A percentile compares a stretch with the other conserved stretches of the same genome.
These are phyloP conservation scores for Anthonomus grandis DNA, from an alignment of 1,140 invertebrate genomes.

Conservation along the genomic window DNA sequence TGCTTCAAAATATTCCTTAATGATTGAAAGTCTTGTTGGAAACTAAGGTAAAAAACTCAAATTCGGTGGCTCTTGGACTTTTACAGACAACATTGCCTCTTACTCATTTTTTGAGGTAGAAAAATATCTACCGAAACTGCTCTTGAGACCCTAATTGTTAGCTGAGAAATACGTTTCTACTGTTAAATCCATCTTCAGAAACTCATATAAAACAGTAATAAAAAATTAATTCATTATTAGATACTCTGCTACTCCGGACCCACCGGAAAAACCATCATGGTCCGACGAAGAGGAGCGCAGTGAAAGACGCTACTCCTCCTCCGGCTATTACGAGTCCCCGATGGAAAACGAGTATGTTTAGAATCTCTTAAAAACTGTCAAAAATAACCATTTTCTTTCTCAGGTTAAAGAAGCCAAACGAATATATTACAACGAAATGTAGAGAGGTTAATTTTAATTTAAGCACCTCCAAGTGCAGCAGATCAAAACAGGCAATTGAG, in stretches of 20 bases:
- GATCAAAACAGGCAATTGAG: slow-evolving; percentile 44
- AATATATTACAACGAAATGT: slow-evolving; percentile 54
- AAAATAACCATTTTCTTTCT: not conserved
- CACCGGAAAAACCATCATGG: slow-evolving; percentile 40
- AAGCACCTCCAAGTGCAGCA: slow-evolving; percentile 56
- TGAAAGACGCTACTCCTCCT: slow-evolving; percentile 66
- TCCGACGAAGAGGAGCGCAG: slow-evolving; percentile 65
- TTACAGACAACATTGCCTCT: too few relatives aligned
- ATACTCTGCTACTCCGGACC: slow-evolving; percentile 38
- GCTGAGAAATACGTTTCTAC: too few relatives aligned
- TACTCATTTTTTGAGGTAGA: too few relatives aligned
- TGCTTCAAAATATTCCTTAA: too few relatives aligned
- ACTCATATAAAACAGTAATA: too few relatives aligned
- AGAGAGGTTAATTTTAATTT: slow-evolving; percentile 65
- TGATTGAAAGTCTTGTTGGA: too few relatives aligned
- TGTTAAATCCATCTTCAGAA: too few relatives aligned
- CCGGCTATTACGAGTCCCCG: slow-evolving; percentile 76
- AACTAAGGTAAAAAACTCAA: too few relatives aligned
- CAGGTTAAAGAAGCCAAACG: slow-evolving; percentile 45
- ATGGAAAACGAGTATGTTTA: slow-evolving; percentile 61
- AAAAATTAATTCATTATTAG: too few relatives aligned
- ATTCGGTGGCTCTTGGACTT: too few relatives aligned
- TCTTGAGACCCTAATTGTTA: too few relatives aligned
- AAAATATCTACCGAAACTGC: too few relatives aligned
- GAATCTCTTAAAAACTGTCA: not conserved